Evolutionary conservation across 2,797 vertebrate genomes (phyloP), one percentile per base, ranked within the genome.

Genomic region (Epinephelus coioides): DNA sequence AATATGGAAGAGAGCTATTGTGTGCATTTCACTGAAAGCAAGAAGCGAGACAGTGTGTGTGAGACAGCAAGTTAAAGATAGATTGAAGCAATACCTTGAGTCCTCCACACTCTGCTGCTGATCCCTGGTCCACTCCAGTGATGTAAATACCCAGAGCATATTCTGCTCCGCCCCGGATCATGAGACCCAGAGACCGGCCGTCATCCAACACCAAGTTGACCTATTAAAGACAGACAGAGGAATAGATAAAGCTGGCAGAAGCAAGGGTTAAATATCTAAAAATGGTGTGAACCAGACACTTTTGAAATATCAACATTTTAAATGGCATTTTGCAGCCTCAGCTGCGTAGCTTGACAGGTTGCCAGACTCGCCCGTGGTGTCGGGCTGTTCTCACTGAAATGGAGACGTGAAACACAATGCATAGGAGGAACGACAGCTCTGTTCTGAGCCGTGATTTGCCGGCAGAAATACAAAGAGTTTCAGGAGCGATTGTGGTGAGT

Each of bases 131-230:
- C 86, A 99, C 97, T 0, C 98, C 98, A 0, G 98, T 98, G 94
- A 99, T 97, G 92, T 99, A 99, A 85, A 99, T 98, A 21, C 98
- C 98, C 74, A 99, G 92, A 40, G 97, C 96, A 2, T 99, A 99
- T 62, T 99, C 98, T 0, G 97, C 97, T 72, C 98, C 98, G 2
- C 98, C 98, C 1, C 98, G 95, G 88, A 99, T 98, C 88, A 98
- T 99, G 75, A 99, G 95, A 57, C 98, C 98, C 86, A 99, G 93
- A 61, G 98, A 98, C 0, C 97, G 97, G 4, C 98, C 98, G 1
- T 98, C 97, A 0, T 97, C 97, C 91, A 99, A 91, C 38, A 99
- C 96, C 92, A 99, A 87, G 89, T 99, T 99, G 79, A 99, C 98
- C 98, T 99, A 88, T 68, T 63, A 40, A 50, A 82, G 27, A 89